Evolutionary conservation across 2,113 vertebrate genomes (phyloP).

Genomic region (Lasiurus cinereus): DNA sequence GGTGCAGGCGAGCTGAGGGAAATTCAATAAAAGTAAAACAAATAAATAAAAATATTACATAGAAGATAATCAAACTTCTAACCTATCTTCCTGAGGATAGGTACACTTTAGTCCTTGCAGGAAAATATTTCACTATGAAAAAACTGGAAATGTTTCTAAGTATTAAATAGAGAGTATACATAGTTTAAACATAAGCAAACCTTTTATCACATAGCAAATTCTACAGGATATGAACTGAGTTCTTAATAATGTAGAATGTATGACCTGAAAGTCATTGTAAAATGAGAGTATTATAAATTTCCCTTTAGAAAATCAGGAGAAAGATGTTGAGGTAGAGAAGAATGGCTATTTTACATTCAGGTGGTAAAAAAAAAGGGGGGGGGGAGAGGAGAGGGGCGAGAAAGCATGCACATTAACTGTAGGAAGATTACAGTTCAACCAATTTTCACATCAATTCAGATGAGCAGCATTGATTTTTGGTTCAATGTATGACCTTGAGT

Average conservation of each 20-base stretch:
- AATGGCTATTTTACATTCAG: background rate
- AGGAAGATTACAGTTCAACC: background rate
- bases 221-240: background rate
- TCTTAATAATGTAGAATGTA: background rate
- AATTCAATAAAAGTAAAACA: background rate
- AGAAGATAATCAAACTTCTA: background rate
- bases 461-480: background rate
- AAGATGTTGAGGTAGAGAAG: background rate
- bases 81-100: background rate
- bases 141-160: background rate
- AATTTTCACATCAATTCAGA: background rate
- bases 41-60: background rate
- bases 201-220: background rate
- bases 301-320: background rate
- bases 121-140: background rate
- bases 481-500: background rate
- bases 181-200: background rate
- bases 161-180: background rate
- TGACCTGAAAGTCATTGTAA: background rate
- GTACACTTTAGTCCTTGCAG: background rate
- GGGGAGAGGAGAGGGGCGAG: fast-evolving
- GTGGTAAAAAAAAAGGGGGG: background rate
- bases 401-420: background rate
- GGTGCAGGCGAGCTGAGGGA: too few relatives aligned
- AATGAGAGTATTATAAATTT: background rate